phyloP scores from a whole-genome alignment of 2,797 vertebrate genomes.

The Sebastes diaconus region DNA sequence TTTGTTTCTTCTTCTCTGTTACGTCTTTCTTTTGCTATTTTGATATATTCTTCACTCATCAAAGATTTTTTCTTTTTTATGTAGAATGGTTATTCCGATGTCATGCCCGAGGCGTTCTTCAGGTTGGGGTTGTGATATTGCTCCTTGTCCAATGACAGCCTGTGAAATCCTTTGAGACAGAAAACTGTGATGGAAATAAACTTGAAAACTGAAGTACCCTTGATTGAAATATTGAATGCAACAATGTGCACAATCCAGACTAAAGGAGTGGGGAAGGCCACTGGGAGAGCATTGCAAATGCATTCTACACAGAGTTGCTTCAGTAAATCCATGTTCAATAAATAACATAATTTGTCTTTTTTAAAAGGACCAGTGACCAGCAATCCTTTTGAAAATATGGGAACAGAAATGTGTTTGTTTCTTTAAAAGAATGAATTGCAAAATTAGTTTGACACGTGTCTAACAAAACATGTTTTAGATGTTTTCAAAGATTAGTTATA shows the following conservation, averaged over 20 bases:
- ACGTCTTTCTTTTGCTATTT: not conserved
- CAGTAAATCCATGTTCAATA: not conserved
- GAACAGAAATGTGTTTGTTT: not conserved
- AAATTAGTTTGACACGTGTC: too few relatives aligned
- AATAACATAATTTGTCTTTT: not conserved
- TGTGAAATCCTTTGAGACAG: slow-evolving; percentile 1
- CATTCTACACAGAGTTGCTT: not conserved
- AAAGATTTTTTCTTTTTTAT: not conserved
- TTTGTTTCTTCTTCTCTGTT: not conserved
- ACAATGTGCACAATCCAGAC: not conserved
- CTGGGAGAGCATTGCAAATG: not conserved
- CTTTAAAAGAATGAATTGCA: not conserved
- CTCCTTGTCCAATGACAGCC: not conserved
- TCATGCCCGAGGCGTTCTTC: not conserved
- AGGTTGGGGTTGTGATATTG: not conserved
- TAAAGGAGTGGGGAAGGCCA: not conserved
- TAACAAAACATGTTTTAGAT: not conserved
- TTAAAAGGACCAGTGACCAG: not conserved
- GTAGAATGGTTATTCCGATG: not conserved
- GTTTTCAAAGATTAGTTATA: not conserved
- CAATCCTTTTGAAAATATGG: not conserved
- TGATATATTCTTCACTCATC: not conserved
- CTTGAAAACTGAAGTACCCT: not conserved
- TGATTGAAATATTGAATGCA: slow-evolving; percentile 8
- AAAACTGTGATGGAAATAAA: not conserved